Base-by-base conservation (phyloP, 2,797 vertebrate species). In the Malacoctenus gilli region DNA sequence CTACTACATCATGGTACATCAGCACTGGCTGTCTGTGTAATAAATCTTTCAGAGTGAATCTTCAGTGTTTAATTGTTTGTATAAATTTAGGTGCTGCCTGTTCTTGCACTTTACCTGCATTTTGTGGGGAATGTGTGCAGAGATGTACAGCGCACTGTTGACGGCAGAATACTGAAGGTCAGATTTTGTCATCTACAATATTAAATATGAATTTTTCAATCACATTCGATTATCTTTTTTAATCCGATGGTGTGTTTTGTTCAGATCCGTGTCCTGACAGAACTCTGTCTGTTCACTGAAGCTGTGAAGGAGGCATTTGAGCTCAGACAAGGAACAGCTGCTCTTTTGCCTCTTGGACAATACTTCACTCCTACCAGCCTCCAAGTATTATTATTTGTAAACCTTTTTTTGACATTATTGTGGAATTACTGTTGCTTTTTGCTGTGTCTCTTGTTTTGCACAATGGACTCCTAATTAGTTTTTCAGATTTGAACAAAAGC, bases 111-210 rank as follows among this genome's bases (percentile, higher is more conserved):
- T 50, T 95, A 95, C 68, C 89, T 95, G 8, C 91, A 98, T 78
- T 78, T 95, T 78, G 93, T 94, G 55, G 92, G 89, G 48, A 88
- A 79, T 50, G 75, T 96, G 71, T 97, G 95, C 80, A 92, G 90
- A 79, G 93, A 97, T 52, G 13, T 92, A 1, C 61, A 78, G 10
- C 94, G 86, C 82, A 91, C 88, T 35, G 68, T 93, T 58, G 91
- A 92, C 80, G 93, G 90, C 81, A 94, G 91, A 85, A 92, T 99
- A 57, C 83, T 99, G 6, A 96, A 97, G 95, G 97, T 99, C 84
- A 86, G 80, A 68, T 21, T 56, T 49, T 32, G 30, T 10, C 30
- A 8, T 32, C 11, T 32, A 10, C 8, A 8, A 32, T 11, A 32
- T 32, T 32, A 32, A 8, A 10, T 28, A 9, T 28, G 9, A 5